These are phyloP conservation scores for Panopea generosa DNA, from an alignment of 2,888 invertebrate genomes.

Conservation along the genomic window DNA sequence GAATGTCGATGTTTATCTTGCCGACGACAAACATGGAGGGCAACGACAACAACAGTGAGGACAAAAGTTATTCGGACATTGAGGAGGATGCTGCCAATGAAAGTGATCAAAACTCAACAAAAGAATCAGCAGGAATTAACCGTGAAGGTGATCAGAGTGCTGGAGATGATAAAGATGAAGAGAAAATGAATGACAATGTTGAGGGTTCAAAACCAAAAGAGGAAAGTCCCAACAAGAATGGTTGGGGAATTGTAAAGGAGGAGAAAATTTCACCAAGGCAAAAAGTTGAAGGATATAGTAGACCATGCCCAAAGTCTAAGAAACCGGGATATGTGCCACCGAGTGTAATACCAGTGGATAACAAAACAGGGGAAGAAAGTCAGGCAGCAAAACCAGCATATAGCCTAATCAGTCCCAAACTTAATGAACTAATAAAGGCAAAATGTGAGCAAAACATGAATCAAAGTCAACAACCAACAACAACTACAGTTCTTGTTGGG, in stretches of 20 bases:
- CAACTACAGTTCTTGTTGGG: background rate
- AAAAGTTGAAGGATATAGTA: slow-evolving; percentile 36
- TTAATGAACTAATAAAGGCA: slow-evolving; percentile 55
- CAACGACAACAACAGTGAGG: background rate
- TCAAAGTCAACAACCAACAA: background rate
- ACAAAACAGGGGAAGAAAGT: background rate
- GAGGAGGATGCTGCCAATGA: slow-evolving; percentile 25
- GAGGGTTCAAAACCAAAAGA: slow-evolving; percentile 10
- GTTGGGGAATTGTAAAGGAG: slow-evolving; percentile 25
- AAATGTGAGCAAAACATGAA: slow-evolving; percentile 49
- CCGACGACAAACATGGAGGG: slow-evolving; percentile 36
- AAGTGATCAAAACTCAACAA: slow-evolving; percentile 55
- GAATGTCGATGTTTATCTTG: slow-evolving; percentile 68
- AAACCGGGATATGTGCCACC: slow-evolving; percentile 46
- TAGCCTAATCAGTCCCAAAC: slow-evolving; percentile 8
- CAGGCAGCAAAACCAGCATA: background rate
- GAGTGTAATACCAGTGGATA: background rate
- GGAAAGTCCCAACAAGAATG: slow-evolving; percentile 2
- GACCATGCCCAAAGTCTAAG: slow-evolving; percentile 56
- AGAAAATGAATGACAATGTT: slow-evolving; percentile 16
- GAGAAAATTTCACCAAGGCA: slow-evolving; percentile 28
- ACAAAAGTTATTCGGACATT: slow-evolving; percentile 26
- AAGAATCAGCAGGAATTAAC: slow-evolving; percentile 50
- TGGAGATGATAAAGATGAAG: slow-evolving; percentile 18
- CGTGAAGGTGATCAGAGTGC: slow-evolving; percentile 34